A percentile compares a stretch with the other conserved stretches of the same genome.
Conservation (phyloP, 2,888 invertebrate genomes). For the Cephus pygmeus region DNA sequence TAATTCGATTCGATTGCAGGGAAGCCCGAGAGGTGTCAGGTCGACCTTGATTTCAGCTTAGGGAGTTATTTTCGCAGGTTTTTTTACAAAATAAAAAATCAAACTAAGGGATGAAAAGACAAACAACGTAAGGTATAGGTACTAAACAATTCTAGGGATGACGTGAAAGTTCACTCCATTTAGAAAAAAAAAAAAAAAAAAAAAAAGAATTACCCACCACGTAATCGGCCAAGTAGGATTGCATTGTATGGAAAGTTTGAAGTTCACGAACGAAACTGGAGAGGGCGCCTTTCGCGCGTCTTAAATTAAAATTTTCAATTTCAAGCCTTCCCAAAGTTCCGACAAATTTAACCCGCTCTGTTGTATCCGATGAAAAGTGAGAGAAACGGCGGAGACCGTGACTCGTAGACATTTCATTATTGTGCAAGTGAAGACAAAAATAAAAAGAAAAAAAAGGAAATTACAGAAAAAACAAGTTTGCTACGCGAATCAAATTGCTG, state of each 20-base stretch:
- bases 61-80: background rate
- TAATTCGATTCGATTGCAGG: slow-evolving; percentile 37
- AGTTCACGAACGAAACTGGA: background rate
- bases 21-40: slow-evolving; percentile 35
- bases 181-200: background rate
- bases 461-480: background rate
- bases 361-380: background rate
- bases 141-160: background rate
- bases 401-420: background rate
- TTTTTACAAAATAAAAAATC: too few species aligned
- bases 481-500: background rate
- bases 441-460: background rate
- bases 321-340: background rate
- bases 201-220: background rate
- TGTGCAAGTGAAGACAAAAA: background rate
- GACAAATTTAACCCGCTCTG: background rate
- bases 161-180: background rate
- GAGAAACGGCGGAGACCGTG: background rate
- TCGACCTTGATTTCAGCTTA: slow-evolving; percentile 30
- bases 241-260: slow-evolving; percentile 37
- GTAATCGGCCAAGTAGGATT: slow-evolving; percentile 3
- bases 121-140: too few species aligned
- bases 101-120: too few species aligned
- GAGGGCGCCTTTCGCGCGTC: slow-evolving; percentile 17
- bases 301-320: slow-evolving; percentile 52